phyloP scores from a whole-genome alignment of 2,113 vertebrate species.

The Dendropsophus ebraccatus region DNA sequence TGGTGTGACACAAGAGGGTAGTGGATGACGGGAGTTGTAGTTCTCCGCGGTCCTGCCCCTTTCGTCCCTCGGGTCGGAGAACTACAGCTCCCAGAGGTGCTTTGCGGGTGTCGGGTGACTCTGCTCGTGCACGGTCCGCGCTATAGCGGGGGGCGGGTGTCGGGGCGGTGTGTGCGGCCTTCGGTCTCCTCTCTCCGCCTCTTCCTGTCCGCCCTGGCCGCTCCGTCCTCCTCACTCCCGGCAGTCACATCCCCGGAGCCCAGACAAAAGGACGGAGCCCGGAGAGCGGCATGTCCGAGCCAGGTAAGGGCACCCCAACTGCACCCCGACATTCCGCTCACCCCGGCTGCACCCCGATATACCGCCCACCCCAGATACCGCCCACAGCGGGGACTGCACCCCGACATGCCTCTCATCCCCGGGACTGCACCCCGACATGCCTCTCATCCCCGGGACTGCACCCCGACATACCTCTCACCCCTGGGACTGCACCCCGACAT shows the following conservation, averaged over 20 bases:
- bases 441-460: too few species aligned
- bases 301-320: neutral
- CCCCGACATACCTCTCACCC: too few species aligned
- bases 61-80: neutral
- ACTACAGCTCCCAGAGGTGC: constrained; percentile 51
- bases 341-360: too few species aligned
- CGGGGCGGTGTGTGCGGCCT: neutral
- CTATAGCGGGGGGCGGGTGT: neutral
- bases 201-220: constrained; percentile 44
- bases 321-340: too few species aligned
- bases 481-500: too few species aligned
- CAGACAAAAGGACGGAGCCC: constrained; percentile 1
- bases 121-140: neutral
- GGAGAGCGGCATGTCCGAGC: constrained; percentile 20
- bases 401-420: too few species aligned
- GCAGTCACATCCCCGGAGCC: constrained; percentile 12
- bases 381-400: too few species aligned
- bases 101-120: neutral
- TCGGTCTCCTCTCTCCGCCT: constrained; percentile 33
- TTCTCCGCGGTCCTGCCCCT: neutral
- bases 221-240: neutral
- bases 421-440: too few species aligned
- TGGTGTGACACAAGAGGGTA: neutral
- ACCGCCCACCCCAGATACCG: too few species aligned
- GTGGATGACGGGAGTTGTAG: constrained; percentile 42